phyloP scores from a whole-genome alignment of 2,113 vertebrate species.

The Trichechus manatus region DNA sequence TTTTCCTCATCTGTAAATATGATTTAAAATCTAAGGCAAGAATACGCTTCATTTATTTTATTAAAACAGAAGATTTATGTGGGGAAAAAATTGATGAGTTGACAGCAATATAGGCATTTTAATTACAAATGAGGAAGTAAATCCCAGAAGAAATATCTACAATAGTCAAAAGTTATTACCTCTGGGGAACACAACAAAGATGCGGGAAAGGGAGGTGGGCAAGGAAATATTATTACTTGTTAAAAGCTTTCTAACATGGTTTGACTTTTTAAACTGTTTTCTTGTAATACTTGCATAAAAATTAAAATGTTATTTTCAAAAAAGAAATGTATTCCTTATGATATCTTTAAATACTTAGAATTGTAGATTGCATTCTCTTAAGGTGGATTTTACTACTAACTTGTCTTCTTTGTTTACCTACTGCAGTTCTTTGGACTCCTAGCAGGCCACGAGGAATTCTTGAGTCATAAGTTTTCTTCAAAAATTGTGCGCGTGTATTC shows the following conservation, averaged over 20 bases:
- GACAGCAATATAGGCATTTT: neutral
- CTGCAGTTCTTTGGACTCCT: neutral
- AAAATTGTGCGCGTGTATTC: neutral
- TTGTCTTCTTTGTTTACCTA: neutral
- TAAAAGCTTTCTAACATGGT: neutral
- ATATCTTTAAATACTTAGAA: neutral
- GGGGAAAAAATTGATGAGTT: neutral
- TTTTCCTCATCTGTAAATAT: neutral
- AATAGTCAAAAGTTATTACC: neutral
- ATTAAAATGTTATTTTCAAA: slow-evolving; percentile 35
- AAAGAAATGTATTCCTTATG: neutral
- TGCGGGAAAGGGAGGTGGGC: neutral
- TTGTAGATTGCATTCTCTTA: neutral
- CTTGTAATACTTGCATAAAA: slow-evolving; percentile 12
- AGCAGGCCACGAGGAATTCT: neutral
- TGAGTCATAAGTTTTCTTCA: neutral
- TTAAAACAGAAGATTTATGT: too few species aligned
- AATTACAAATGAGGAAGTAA: slow-evolving; percentile 48
- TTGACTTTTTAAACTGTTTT: slow-evolving; percentile 2
- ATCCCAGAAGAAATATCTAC: neutral
- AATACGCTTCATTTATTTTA: neutral
- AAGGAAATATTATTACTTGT: slow-evolving; percentile 11
- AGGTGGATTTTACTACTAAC: slow-evolving; percentile 4
- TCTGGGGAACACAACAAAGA: neutral
- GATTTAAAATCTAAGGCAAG: neutral